Evolutionary conservation across 2,888 invertebrate genomes (phyloP), one percentile per base, ranked within the genome.

Genomic region (Julus scandinavius): DNA sequence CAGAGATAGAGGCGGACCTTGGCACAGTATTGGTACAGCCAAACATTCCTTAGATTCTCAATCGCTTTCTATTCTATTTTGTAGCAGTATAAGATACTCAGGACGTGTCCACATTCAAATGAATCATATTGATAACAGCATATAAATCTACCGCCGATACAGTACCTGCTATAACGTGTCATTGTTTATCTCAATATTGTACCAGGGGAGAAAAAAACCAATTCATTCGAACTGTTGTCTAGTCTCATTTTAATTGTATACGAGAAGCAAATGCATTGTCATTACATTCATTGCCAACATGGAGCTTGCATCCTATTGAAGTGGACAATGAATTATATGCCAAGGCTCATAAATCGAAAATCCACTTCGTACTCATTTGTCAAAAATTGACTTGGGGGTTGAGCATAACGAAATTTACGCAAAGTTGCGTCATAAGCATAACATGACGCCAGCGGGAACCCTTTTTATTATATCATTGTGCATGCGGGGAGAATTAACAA

Each of bases 301-400:
- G 72, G 9, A 72, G 29, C 20, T 29, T 72, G n/a, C 29, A 72
- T 72, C 72, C 72, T 72, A 11, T 20, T 72, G 20, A 72, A 6
- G 72, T 11, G 20, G 72, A n/a, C 63, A 13, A 15, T 3, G 54
- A 54, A 54, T 54, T 15, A 54, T 13, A 45, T 54, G 20, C 72
- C 72, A 72, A 4, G 72, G 72, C 4, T 20, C 80, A 80, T 38
- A 80, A 80, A 80, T 80, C 80, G 29, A 80, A 72, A 72, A 20
- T 1, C n/a, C n/a, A n/a, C 20, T 72, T 72, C 17, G 63, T 17
- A 72, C 63, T 17, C 4, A 72, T 72, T 72, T 72, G 5, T 17
- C 63, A n/a, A 20, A 72, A 72, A 20, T 72, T 20, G 20, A 20
- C 58, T n/a, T 17, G n/a, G 58, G 54, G 72, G 72, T 13, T 15